phyloP scores from a whole-genome alignment of 1,140 invertebrate species.

The Lepidurus couesii region DNA sequence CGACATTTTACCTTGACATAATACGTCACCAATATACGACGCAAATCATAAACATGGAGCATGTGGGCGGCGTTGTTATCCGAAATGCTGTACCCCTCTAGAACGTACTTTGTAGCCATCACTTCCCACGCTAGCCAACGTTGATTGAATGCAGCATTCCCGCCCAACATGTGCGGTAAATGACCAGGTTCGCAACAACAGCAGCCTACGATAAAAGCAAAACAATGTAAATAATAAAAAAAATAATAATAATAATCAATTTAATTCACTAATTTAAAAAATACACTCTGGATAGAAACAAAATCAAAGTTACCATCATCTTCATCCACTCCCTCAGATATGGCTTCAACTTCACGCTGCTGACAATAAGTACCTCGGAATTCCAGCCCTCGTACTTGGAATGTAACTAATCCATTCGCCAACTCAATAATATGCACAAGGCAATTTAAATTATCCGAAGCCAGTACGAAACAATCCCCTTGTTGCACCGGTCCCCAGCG shows the following conservation, averaged over 20 bases:
- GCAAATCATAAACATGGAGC: constrained; percentile 94
- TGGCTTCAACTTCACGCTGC: constrained; percentile 93
- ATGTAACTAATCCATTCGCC: constrained; percentile 97
- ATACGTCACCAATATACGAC: constrained; percentile 93
- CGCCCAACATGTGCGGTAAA: constrained; percentile 79
- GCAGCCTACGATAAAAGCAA: constrained; percentile 53
- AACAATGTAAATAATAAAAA: not conserved
- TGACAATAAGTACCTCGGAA: constrained; percentile 99
- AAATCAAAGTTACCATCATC: constrained; percentile 65
- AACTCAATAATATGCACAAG: constrained; percentile 96
- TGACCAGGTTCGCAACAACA: constrained; percentile 91
- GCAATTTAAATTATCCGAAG: constrained; percentile 96
- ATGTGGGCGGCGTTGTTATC: constrained; percentile 95
- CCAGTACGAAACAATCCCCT: constrained; percentile 95
- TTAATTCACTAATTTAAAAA: constrained; percentile 23
- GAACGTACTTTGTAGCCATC: constrained; percentile 85
- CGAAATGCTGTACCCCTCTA: constrained; percentile 96
- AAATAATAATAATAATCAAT: constrained; percentile 8
- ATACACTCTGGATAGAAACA: constrained; percentile 29
- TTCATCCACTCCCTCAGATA: constrained; percentile 92
- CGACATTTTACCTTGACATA: constrained; percentile 77
- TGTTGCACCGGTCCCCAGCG: constrained; percentile 87
- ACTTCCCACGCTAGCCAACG: constrained; percentile 98
- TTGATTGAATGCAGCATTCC: constrained; percentile 94
- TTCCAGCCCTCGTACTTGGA: constrained; percentile 94